Conservation (phyloP, 2,797 vertebrate genomes). For the Melopsittacus undulatus region DNA sequence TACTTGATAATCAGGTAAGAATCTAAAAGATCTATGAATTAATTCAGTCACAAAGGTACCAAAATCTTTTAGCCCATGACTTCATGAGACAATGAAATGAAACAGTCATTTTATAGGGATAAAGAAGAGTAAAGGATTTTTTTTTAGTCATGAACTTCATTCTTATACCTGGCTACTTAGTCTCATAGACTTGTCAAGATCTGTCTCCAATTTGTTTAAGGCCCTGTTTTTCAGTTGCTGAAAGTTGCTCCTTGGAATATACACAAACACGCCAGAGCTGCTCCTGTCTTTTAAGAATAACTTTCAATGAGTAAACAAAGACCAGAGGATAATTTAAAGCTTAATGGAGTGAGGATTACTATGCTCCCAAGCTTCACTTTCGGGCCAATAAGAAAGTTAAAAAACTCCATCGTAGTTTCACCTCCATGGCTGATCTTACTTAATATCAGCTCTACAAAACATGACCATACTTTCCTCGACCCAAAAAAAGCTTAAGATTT, state of each 20-base stretch:
- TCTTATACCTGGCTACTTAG: not conserved
- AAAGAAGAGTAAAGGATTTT: not conserved
- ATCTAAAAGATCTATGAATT: not conserved
- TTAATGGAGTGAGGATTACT: not conserved
- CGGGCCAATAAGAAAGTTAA: not conserved
- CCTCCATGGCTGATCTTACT: not conserved
- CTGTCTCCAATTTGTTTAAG: not conserved
- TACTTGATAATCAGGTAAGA: not conserved
- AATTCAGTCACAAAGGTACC: not conserved
- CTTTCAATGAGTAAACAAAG: not conserved
- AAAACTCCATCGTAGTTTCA: not conserved
- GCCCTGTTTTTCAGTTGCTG: not conserved
- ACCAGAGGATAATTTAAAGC: not conserved
- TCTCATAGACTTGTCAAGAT: not conserved
- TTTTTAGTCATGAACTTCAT: not conserved
- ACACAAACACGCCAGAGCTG: not conserved
- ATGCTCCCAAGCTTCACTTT: not conserved
- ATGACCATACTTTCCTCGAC: not conserved
- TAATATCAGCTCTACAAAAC: not conserved
- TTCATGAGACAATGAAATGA: not conserved
- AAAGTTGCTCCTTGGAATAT: not conserved
- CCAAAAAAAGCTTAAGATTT: not conserved
- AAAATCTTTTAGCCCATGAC: not conserved
- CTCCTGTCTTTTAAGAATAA: not conserved
- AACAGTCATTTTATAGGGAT: not conserved